Evolutionary conservation across 2,888 invertebrate genomes (phyloP).

Genomic region (Drosophila neutralis): DNA sequence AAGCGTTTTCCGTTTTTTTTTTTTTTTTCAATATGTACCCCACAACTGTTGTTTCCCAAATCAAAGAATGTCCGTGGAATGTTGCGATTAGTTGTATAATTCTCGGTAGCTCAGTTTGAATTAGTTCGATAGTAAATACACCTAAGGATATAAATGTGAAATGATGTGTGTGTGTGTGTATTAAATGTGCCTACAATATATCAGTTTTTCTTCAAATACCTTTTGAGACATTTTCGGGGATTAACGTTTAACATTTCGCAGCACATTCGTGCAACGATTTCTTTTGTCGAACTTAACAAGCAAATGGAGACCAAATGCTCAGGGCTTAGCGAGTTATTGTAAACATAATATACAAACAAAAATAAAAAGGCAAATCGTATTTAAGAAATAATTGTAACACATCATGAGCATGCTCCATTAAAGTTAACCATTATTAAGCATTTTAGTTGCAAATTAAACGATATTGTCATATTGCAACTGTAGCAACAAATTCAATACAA

Average conservation of each 20-base stretch:
- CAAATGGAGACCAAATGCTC: slow-evolving; percentile 82
- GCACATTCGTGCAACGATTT: slow-evolving; percentile 54
- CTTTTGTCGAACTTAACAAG: slow-evolving; percentile 77
- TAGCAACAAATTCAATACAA: slow-evolving; percentile 19
- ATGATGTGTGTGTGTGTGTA: slow-evolving; percentile 66
- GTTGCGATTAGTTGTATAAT: slow-evolving; percentile 3
- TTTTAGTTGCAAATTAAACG: slow-evolving; percentile 55
- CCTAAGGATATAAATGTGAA: slow-evolving; percentile 43
- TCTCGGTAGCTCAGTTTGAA: slow-evolving; percentile 42
- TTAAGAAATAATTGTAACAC: slow-evolving; percentile 73
- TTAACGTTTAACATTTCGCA: slow-evolving; percentile 50
- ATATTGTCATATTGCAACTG: slow-evolving; percentile 37
- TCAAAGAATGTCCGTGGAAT: slow-evolving; percentile 14
- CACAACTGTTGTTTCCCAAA: slow-evolving; percentile 22
- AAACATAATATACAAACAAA: slow-evolving; percentile 51
- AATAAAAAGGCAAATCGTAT: slow-evolving; percentile 42
- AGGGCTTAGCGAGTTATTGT: slow-evolving; percentile 78
- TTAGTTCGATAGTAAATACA: slow-evolving; percentile 41
- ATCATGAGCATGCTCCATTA: slow-evolving; percentile 78
- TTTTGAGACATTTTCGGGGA: slow-evolving; percentile 68
- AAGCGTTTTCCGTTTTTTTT: not conserved
- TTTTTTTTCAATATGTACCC: slow-evolving; percentile 3
- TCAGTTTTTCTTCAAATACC: slow-evolving; percentile 51
- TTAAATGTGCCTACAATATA: slow-evolving; percentile 82
- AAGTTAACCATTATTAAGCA: slow-evolving; percentile 43